Base-by-base conservation (phyloP, 2,113 vertebrate genomes). In the Neogale vison region DNA sequence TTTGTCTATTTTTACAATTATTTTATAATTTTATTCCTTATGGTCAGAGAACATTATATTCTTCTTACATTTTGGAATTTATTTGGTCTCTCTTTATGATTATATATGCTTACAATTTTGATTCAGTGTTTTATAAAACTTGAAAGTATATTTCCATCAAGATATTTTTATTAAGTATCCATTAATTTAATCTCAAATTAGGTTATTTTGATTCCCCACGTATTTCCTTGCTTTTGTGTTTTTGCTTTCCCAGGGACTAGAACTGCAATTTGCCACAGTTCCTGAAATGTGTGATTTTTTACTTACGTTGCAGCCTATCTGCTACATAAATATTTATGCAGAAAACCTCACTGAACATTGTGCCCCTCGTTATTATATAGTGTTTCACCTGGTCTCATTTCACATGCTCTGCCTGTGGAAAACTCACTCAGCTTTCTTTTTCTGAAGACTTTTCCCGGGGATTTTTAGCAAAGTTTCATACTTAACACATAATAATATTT, bases 331-430 rank as follows among this genome's bases (percentile, higher is more conserved):
- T n/a, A n/a, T 65, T 72, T 80, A 23, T 87, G 31, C 42, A 24
- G 39, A 67, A 26, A 87, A 47, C 31, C 4, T 89, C 31, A 24
- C 0, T 21, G 65, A 79, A 63, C 18, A n/a, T 8, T 2, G 36
- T 31, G 20, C 2, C 20, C 72, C 17, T 74, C 7, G 2, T 39
- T 29, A 3, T 50, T 7, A 55, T 17, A 3, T 0, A 15, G 6
- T 42, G 18, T 2, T 4, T 36, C 47, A 5, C 29, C 21, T 3
- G 4, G 45, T 47, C 31, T 67, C 65, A 47, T 4, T 50, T 31
- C 31, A 39, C 11, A 9, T 1, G 1, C 39, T 57, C 11, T n/a
- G 10, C 29, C 29, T 42, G 47, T 39, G 12, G 94, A 55, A 80
- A 50, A 23, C 9, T 24, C 3, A 21, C 42, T 42, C 21, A 23